Evolutionary conservation across 2,113 vertebrate species (phyloP).

Genomic region (Lipotes vexillifer): DNA sequence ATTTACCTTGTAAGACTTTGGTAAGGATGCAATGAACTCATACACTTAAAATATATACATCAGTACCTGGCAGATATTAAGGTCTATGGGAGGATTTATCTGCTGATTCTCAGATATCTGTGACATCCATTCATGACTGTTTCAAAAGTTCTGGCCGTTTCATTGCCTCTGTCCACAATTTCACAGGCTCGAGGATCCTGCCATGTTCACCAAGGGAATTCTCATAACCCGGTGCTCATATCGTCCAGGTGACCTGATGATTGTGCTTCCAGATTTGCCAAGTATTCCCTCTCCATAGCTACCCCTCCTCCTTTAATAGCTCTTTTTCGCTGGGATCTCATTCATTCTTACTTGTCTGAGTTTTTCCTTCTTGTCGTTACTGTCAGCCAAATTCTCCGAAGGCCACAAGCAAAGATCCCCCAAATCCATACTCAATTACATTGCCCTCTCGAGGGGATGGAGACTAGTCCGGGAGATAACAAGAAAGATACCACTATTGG

Average conservation of each 20-base stretch:
- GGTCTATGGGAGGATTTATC: not conserved
- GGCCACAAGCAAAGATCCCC: conserved; percentile 4
- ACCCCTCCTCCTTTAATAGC: not conserved
- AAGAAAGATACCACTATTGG: not conserved
- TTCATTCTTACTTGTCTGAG: conserved; percentile 25
- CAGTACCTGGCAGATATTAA: not conserved
- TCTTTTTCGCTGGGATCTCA: not conserved
- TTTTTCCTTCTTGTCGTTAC: conserved; percentile 41
- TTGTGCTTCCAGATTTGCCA: not conserved
- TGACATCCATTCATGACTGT: not conserved
- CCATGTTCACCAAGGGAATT: not conserved
- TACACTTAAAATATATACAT: not conserved
- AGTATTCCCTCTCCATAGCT: no score
- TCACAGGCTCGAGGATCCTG: not conserved
- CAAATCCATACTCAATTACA: conserved; percentile 24
- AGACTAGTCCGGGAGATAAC: not conserved
- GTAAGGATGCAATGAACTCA: not conserved
- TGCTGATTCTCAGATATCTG: not conserved
- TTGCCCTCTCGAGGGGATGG: not conserved
- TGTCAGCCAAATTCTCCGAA: conserved; percentile 30
- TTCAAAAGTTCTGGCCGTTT: not conserved
- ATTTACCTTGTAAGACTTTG: not conserved
- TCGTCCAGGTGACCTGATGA: not conserved
- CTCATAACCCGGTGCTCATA: not conserved
- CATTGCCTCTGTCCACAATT: not conserved